A percentile compares a stretch with the other conserved stretches of the same genome.
These are phyloP conservation scores for Linnaemya vulpina DNA, from an alignment of 2,888 invertebrate species.

Conservation along the genomic window DNA sequence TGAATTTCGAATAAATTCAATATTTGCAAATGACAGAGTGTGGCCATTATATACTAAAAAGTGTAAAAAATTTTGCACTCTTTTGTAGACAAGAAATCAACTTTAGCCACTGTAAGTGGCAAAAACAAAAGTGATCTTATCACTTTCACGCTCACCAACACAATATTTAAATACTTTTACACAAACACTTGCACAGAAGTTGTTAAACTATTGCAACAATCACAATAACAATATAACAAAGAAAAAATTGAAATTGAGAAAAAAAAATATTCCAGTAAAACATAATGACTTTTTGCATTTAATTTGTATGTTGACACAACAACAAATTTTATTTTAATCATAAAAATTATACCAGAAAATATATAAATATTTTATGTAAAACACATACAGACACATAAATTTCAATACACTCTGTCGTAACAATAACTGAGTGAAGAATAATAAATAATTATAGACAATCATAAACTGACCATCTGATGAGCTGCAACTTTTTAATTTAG, in stretches of 20 bases:
- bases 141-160: not conserved
- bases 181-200: not conserved
- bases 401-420: not conserved
- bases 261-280: conserved; percentile 4
- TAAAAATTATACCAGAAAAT: conserved; percentile 28
- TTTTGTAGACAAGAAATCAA: no score
- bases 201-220: conserved; percentile 30
- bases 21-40: no score
- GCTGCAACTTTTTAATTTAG: conserved; percentile 35
- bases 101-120: no score
- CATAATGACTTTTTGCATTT: conserved; percentile 61
- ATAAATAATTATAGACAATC: conserved; percentile 48
- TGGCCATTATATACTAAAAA: no score
- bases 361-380: not conserved
- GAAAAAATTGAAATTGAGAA: no score
- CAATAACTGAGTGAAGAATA: conserved; percentile 13
- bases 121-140: conserved; percentile 19
- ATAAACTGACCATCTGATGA: conserved; percentile 42
- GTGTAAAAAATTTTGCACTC: no score
- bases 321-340: conserved; percentile 58
- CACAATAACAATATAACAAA: not conserved
- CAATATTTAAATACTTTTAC: conserved; percentile 25
- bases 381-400: conserved; percentile 11
- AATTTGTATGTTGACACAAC: conserved; percentile 67
- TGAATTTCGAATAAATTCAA: no score